A percentile compares a stretch with the other conserved stretches of the same genome.
Evolutionary conservation across 2,113 vertebrate species (phyloP).

Genomic region (Aix galericulata): DNA sequence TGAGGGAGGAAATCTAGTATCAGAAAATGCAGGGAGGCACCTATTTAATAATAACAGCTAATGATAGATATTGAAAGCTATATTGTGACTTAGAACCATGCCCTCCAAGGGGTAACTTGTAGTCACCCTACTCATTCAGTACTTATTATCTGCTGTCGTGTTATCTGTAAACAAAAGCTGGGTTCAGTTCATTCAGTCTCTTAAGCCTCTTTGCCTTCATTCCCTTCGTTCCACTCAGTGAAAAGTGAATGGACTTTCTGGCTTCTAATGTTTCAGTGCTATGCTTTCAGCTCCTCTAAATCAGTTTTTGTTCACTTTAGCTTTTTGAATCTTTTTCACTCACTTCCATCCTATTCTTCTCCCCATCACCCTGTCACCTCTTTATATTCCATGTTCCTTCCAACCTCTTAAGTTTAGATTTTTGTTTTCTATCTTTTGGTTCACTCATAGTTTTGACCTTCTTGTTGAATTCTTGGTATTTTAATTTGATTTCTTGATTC

Average conservation of each 20-base stretch:
- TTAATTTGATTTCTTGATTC: background rate
- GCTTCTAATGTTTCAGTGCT: background rate
- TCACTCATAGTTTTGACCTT: background rate
- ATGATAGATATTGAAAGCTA: background rate
- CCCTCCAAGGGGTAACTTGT: background rate
- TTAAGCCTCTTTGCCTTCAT: background rate
- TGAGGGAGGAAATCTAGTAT: background rate
- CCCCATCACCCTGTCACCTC: background rate
- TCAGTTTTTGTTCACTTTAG: background rate
- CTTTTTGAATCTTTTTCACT: background rate
- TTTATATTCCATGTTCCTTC: background rate
- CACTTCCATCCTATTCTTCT: background rate
- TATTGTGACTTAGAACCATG: background rate
- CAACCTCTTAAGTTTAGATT: background rate
- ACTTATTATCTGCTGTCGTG: background rate
- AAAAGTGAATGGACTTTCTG: background rate
- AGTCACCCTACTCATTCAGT: background rate
- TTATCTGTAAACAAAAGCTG: background rate
- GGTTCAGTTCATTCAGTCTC: background rate
- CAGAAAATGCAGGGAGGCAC: background rate
- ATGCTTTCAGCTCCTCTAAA: background rate
- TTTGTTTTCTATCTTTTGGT: background rate
- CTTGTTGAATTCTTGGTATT: background rate
- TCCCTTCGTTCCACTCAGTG: background rate
- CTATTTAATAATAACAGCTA: background rate